Conservation (phyloP, 1,140 invertebrate genomes). For the Parasteatoda tepidariorum region DNA sequence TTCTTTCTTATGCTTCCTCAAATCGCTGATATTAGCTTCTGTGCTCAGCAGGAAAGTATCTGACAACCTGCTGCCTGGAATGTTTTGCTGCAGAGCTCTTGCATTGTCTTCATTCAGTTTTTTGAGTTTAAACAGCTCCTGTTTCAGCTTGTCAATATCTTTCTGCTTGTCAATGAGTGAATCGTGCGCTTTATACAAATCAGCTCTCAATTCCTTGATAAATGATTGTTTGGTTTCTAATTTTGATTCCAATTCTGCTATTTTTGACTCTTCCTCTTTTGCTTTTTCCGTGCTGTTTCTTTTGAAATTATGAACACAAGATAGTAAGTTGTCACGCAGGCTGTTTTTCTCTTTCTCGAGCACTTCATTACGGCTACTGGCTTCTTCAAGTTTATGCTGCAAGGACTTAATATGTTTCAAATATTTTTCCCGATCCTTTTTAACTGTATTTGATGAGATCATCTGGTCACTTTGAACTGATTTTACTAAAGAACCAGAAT, state of each 20-base stretch:
- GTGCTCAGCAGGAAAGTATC: not conserved
- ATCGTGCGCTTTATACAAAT: conserved; percentile 26
- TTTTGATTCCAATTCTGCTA: conserved; percentile 26
- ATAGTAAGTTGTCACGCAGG: conserved; percentile 9
- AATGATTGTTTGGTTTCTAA: conserved; percentile 21
- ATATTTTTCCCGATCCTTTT: not conserved
- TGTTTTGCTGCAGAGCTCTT: not conserved
- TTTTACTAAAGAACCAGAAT: not conserved
- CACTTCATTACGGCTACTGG: conserved; percentile 8
- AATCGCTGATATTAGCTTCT: conserved; percentile 8
- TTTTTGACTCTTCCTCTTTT: not conserved
- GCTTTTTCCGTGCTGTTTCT: not conserved
- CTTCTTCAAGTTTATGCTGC: conserved; percentile 4
- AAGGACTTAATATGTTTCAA: conserved; percentile 17
- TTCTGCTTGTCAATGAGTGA: conserved; percentile 27
- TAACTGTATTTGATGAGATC: not conserved
- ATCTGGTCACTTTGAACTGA: no score
- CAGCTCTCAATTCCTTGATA: conserved; percentile 43
- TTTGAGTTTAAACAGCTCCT: not conserved
- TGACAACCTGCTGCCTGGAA: not conserved
- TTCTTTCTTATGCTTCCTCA: conserved; percentile 32
- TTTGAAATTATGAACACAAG: not conserved
- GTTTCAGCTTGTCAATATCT: conserved; percentile 2
- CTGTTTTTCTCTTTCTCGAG: conserved; percentile 38
- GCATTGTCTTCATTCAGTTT: not conserved